Evolutionary conservation across 2,888 invertebrate genomes (phyloP).

Genomic region (Sarcophaga carnaria): DNA sequence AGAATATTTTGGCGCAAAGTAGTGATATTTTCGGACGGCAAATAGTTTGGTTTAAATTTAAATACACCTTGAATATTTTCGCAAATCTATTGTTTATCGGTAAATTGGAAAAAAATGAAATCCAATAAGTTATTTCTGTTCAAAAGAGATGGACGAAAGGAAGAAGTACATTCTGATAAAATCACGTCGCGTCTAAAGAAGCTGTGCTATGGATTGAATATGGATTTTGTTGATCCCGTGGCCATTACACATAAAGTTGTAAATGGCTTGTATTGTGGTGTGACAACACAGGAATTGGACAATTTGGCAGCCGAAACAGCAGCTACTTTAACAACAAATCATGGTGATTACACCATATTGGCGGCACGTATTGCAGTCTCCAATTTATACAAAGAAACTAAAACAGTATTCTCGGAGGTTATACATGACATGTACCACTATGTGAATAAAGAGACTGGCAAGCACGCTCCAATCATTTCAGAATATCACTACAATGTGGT

Average conservation of each 20-base stretch:
- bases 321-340: constrained; percentile 98
- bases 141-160: constrained; percentile 90
- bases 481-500: constrained; percentile 91
- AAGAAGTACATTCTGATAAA: constrained; percentile 98
- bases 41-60: no score
- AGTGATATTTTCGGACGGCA: constrained; percentile 12
- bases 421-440: constrained; percentile 92
- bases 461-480: constrained; percentile 92
- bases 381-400: constrained; percentile 99
- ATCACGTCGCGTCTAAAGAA: constrained; percentile 98
- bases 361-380: constrained; percentile 97
- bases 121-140: constrained; percentile 81
- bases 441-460: constrained; percentile 88
- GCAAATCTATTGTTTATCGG: neutral
- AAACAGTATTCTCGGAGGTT: constrained; percentile 97
- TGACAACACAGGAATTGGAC: constrained; percentile 98
- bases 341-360: constrained; percentile 96
- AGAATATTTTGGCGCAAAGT: constrained; percentile 56
- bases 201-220: constrained; percentile 96
- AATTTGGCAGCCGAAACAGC: constrained; percentile 99
- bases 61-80: neutral
- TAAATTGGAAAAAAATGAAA: constrained; percentile 52
- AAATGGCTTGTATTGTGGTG: constrained; percentile 96
- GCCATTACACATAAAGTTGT: constrained; percentile 95
- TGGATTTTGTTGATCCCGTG: constrained; percentile 97